Conservation (phyloP, 1,140 invertebrate species). For the Ceratitis capitata region DNA sequence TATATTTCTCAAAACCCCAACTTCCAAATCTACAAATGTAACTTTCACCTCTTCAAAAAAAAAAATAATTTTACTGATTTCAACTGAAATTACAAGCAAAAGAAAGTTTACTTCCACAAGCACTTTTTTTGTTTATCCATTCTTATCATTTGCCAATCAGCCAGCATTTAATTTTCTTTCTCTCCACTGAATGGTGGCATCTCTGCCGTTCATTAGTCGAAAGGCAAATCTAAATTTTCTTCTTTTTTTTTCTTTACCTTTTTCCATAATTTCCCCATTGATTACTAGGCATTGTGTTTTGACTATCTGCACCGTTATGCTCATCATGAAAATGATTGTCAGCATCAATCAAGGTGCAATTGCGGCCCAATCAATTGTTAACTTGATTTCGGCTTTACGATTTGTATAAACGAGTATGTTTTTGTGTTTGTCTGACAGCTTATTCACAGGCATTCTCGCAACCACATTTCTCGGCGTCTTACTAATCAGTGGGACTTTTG, state of each 20-base stretch:
- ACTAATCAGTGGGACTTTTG: conserved; percentile 22
- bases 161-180: no score
- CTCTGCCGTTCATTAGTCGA: neutral
- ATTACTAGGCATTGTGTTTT: conserved; percentile 18
- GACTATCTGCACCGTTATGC: neutral
- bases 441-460: neutral
- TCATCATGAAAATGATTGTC: neutral
- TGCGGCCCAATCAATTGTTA: conserved; percentile 30
- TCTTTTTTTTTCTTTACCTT: neutral
- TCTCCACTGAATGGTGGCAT: no score
- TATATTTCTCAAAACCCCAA: no score
- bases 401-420: no score
- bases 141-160: neutral
- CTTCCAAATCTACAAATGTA: no score
- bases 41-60: neutral
- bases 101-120: no score
- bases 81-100: no score
- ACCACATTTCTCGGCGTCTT: neutral
- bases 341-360: neutral
- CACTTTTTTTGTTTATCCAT: no score
- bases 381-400: neutral
- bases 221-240: neutral
- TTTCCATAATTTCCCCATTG: conserved; percentile 5
- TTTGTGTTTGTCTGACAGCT: neutral
- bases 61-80: no score